A percentile compares a stretch with the other conserved stretches of the same genome.
phyloP scores from a whole-genome alignment of 2,888 invertebrate species.

The Tromatobia lineatoria region DNA sequence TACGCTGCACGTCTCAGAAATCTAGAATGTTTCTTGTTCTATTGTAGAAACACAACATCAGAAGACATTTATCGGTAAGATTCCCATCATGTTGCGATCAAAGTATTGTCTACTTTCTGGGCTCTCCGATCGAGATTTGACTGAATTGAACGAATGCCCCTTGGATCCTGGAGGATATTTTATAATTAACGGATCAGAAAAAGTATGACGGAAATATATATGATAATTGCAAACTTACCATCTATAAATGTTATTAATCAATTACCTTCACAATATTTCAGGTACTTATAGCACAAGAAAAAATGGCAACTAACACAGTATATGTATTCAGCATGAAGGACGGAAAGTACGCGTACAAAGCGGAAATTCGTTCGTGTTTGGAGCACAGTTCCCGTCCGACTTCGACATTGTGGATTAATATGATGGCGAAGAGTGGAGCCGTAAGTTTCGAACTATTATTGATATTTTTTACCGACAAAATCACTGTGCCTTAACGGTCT shows the following conservation, averaged over 20 bases:
- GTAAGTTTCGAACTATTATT: conserved; percentile 79
- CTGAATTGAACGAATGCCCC: conserved; percentile 99
- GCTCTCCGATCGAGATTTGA: conserved; percentile 99
- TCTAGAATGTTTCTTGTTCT: not conserved
- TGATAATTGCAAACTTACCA: not conserved
- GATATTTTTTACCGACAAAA: not conserved
- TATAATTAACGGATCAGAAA: conserved; percentile 99
- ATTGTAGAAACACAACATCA: conserved; percentile 87
- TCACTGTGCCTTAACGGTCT: not conserved
- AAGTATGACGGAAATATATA: conserved; percentile 86
- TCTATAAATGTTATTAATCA: not conserved
- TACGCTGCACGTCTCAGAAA: too few relatives aligned
- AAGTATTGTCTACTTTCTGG: conserved; percentile 98
- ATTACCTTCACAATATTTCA: conserved; percentile 67
- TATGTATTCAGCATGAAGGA: conserved; percentile 99
- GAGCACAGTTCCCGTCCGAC: conserved; percentile 98
- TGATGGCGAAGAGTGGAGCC: conserved; percentile 99
- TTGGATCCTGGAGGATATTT: conserved; percentile 99
- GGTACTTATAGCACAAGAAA: conserved; percentile 99
- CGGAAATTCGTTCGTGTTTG: conserved; percentile 98
- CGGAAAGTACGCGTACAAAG: conserved; percentile 99
- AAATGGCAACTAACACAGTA: conserved; percentile 99
- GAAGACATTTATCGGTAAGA: conserved; percentile 92
- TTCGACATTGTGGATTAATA: conserved; percentile 99
- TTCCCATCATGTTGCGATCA: conserved; percentile 99